Percentiles rank a stretch among this genome's conserved stretches.
phyloP scores from a whole-genome alignment of 2,113 vertebrate genomes.

The Thomomys bottae region DNA sequence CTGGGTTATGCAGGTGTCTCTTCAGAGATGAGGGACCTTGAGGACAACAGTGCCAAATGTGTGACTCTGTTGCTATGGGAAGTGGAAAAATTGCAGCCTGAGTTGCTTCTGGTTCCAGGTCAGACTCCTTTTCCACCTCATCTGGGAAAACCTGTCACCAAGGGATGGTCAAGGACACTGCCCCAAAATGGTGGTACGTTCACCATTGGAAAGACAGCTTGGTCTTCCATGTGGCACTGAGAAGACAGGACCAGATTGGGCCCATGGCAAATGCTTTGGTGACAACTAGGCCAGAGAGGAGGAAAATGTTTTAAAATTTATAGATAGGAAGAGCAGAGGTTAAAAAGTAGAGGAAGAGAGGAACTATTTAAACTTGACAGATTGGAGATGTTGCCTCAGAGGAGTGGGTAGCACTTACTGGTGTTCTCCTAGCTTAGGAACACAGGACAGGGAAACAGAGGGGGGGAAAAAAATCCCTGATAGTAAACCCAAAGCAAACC shows the following conservation, averaged over 20 bases:
- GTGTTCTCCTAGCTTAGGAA: slow-evolving; percentile 65
- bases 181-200: background rate
- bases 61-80: slow-evolving; percentile 53
- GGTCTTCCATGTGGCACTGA: slow-evolving; percentile 42
- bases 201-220: background rate
- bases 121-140: slow-evolving; percentile 52
- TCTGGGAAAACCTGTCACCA: slow-evolving; percentile 42
- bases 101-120: slow-evolving; percentile 62
- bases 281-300: slow-evolving; percentile 61
- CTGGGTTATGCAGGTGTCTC: slow-evolving; percentile 55
- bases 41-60: slow-evolving; percentile 45
- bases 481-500: slow-evolving; percentile 61
- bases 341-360: slow-evolving; percentile 46
- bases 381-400: slow-evolving; percentile 62
- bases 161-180: slow-evolving; percentile 50
- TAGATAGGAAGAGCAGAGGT: slow-evolving; percentile 48
- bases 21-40: slow-evolving; percentile 50
- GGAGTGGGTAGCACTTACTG: slow-evolving; percentile 55
- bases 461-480: slow-evolving; percentile 64
- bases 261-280: slow-evolving; percentile 50
- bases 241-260: slow-evolving; percentile 44
- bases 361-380: slow-evolving; percentile 2
- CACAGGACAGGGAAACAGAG: slow-evolving; percentile 33
- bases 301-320: slow-evolving; percentile 53
- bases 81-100: slow-evolving; percentile 50